Percentiles rank a stretch among this genome's conserved stretches.
Evolutionary conservation across 2,888 invertebrate species (phyloP).

Genomic region (Yponomeuta sedellus): DNA sequence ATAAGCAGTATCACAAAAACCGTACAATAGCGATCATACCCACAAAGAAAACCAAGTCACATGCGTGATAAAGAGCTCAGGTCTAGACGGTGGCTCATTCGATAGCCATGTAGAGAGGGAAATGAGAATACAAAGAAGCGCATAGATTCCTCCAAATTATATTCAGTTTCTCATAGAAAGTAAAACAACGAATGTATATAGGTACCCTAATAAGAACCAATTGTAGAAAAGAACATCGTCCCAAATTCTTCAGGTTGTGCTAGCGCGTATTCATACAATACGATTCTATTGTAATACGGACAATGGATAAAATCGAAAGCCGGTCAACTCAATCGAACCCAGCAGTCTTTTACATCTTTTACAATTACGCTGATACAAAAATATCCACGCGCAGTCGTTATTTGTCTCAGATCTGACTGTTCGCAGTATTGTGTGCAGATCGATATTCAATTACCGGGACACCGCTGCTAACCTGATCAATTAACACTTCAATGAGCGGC

Average conservation of each 20-base stretch:
- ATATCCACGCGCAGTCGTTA: not conserved
- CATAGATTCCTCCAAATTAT: not conserved
- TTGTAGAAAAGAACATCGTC: slow-evolving; percentile 10
- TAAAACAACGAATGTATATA: not conserved
- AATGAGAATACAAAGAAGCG: not conserved
- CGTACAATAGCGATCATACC: not conserved
- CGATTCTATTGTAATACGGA: slow-evolving; percentile 15
- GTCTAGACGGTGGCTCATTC: not conserved
- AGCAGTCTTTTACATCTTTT: slow-evolving; percentile 11
- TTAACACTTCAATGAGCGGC: slow-evolving; percentile 7
- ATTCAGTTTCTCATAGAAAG: slow-evolving; percentile 1
- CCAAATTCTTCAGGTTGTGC: slow-evolving; percentile 3
- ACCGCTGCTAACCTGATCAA: slow-evolving; percentile 7
- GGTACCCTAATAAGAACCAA: slow-evolving; percentile 7
- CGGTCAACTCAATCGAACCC: slow-evolving; percentile 29
- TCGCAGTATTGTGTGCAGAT: not conserved
- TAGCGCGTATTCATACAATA: slow-evolving; percentile 13
- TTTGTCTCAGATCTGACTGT: not conserved
- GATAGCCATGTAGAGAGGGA: not conserved
- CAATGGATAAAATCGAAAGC: slow-evolving; percentile 48
- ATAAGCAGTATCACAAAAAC: slow-evolving; percentile 16
- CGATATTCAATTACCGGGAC: slow-evolving; percentile 2
- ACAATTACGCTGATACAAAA: slow-evolving; percentile 9
- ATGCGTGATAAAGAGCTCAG: not conserved
- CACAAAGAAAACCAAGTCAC: not conserved